Evolutionary conservation across 2,888 invertebrate species (phyloP).

Genomic region (Unio delphinus): DNA sequence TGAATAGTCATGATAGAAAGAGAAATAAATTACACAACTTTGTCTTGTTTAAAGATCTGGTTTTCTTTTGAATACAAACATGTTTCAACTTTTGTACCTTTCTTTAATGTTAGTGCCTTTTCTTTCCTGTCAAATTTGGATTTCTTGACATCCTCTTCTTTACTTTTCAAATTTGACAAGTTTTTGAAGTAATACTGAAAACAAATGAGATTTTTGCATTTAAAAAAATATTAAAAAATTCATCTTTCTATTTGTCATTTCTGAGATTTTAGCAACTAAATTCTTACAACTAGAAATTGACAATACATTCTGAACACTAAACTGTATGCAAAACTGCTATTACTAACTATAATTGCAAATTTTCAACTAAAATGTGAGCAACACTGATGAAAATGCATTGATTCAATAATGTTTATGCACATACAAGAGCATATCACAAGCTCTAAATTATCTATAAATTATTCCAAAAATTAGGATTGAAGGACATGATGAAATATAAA

Average conservation of each 20-base stretch:
- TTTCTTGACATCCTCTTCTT: slow-evolving; percentile 53
- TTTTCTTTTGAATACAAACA: background rate
- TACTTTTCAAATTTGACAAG: slow-evolving; percentile 49
- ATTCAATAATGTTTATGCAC: too few relatives aligned
- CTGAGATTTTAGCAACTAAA: too few relatives aligned
- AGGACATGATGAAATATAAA: background rate
- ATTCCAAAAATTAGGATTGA: too few relatives aligned
- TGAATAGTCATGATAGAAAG: too few relatives aligned
- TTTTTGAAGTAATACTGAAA: slow-evolving; percentile 51
- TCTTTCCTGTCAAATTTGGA: slow-evolving; percentile 27
- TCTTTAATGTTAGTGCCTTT: slow-evolving; percentile 39
- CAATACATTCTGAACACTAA: background rate
- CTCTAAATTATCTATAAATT: too few relatives aligned
- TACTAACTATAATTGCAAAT: too few relatives aligned
- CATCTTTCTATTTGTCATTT: too few relatives aligned
- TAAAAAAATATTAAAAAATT: too few relatives aligned
- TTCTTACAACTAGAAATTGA: background rate
- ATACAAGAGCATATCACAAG: too few relatives aligned
- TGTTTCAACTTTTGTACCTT: slow-evolving; percentile 31
- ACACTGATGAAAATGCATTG: too few relatives aligned
- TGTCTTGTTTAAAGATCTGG: background rate
- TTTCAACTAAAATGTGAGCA: too few relatives aligned
- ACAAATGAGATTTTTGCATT: background rate
- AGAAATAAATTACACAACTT: background rate
- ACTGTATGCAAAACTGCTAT: background rate